These are phyloP conservation scores for Eptatretus burgeri DNA, from an alignment of 2,113 vertebrate species.

Conservation along the genomic window DNA sequence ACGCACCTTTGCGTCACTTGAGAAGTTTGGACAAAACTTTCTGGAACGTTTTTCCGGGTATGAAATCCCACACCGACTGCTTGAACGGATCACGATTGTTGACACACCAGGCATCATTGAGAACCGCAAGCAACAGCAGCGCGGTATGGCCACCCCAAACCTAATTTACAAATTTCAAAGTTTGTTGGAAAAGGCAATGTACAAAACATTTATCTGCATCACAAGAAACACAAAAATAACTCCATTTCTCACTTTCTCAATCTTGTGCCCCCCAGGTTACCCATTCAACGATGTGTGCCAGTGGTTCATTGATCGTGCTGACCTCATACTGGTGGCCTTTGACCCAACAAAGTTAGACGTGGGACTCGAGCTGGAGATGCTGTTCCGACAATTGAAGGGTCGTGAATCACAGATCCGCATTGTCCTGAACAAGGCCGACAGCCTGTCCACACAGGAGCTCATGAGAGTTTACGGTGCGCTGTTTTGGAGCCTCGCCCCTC, in stretches of 20 bases:
- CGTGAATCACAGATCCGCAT: conserved; percentile 92
- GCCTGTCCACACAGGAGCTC: conserved; percentile 65
- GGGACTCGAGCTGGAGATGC: conserved; percentile 73
- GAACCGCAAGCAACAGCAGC: conserved; percentile 91
- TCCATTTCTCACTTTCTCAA: conserved; percentile 7
- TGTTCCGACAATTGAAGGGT: conserved; percentile 78
- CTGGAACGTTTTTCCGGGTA: conserved; percentile 84
- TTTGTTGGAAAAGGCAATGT: background rate
- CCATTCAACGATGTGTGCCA: conserved; percentile 95
- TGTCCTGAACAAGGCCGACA: conserved; percentile 89
- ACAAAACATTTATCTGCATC: background rate
- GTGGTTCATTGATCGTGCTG: conserved; percentile 93
- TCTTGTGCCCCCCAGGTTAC: conserved; percentile 31
- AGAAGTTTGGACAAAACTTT: conserved; percentile 96
- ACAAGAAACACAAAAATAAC: background rate
- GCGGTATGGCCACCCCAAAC: conserved; percentile 26
- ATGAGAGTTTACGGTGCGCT: conserved; percentile 89
- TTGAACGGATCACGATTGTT: conserved; percentile 77
- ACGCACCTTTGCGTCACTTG: conserved; percentile 68
- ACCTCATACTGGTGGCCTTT: conserved; percentile 88
- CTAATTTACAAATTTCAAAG: background rate
- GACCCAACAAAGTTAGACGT: conserved; percentile 89
- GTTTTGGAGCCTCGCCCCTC: conserved; percentile 86
- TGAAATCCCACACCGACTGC: conserved; percentile 76
- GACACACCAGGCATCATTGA: conserved; percentile 92